Conservation (phyloP, 2,797 vertebrate species). For the Malurus leucopterus region DNA sequence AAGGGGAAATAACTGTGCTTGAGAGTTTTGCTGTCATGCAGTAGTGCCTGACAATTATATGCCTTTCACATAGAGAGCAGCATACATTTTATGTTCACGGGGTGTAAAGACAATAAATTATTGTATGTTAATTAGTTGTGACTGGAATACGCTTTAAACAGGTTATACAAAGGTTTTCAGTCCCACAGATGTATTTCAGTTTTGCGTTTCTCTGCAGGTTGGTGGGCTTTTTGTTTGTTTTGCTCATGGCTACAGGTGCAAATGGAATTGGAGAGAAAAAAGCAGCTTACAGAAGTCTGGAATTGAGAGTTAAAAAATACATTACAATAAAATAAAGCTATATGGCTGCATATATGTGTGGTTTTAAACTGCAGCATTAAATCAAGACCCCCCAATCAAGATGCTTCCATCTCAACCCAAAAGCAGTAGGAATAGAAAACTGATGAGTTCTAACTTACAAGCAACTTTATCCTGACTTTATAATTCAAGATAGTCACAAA, state of each 20-base stretch:
- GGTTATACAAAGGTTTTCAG: background rate
- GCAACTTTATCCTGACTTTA: background rate
- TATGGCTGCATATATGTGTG: rapidly evolving
- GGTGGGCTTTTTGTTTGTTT: background rate
- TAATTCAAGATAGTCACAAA: background rate
- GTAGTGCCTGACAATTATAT: background rate
- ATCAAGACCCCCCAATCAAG: background rate
- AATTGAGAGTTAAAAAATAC: background rate
- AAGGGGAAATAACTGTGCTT: background rate
- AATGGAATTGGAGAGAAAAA: background rate
- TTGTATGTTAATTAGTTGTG: background rate
- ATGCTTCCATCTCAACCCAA: background rate
- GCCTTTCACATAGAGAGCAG: background rate
- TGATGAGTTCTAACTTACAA: background rate
- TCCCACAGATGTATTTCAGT: background rate
- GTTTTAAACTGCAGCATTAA: background rate
- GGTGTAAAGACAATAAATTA: background rate
- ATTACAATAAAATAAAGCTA: background rate
- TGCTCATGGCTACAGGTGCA: background rate
- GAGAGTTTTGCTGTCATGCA: background rate
- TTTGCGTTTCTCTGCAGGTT: background rate
- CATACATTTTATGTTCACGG: background rate
- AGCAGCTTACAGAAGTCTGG: background rate
- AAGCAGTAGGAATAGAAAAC: background rate
- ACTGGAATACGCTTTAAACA: background rate